Base-by-base conservation (phyloP, 2,113 vertebrate species). In the Setophaga petechia region DNA sequence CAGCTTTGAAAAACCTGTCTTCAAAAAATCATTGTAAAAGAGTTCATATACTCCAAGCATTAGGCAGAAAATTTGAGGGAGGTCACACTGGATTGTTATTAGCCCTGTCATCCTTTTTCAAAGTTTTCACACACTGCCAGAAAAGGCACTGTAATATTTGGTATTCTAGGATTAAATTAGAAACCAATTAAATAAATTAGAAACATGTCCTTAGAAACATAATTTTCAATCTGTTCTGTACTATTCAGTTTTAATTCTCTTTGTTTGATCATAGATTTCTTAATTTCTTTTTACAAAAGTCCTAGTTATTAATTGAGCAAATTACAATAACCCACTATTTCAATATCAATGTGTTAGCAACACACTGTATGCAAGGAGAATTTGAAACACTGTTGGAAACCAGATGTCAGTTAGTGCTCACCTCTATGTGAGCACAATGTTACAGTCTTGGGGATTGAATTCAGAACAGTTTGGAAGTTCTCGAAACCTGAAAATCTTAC, bases 331-430 rank as follows among this genome's bases (percentile, higher is more conserved):
- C 9, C 35, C n/a, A 41, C 10, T 44, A 7, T 82, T 82, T 74
- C 35, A 62, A 25, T 31, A 49, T 43, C 18, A 31, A 18, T 65
- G 21, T 58, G 63, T 71, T 59, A 58, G 44, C 3, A 77, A 16
- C 12, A 54, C 0, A 0, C 3, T 69, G 19, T 9, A 37, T 0
- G 0, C 17, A 17, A 41, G 43, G 20, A 81, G 24, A 76, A 75
- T 79, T 88, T 3, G 2, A 65, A 93, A 59, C 11, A 31, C 4
- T 41, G 9, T 17, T 74, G 61, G 51, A 93, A 91, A 61, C 4
- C 15, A 51, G 14, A 12, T 47, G 23, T 24, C 27, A 72, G 8
- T 58, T 61, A 59, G 39, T 31, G 4, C 17, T 71, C 5, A 31
- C 15, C 12, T 78, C 46, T 46, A 10, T 0, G 1, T 62, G 5